A percentile compares a stretch with the other conserved stretches of the same genome.
These are phyloP conservation scores for Montipora capitata DNA, from an alignment of 92 coral and sea anemone genomes.

Conservation along the genomic window DNA sequence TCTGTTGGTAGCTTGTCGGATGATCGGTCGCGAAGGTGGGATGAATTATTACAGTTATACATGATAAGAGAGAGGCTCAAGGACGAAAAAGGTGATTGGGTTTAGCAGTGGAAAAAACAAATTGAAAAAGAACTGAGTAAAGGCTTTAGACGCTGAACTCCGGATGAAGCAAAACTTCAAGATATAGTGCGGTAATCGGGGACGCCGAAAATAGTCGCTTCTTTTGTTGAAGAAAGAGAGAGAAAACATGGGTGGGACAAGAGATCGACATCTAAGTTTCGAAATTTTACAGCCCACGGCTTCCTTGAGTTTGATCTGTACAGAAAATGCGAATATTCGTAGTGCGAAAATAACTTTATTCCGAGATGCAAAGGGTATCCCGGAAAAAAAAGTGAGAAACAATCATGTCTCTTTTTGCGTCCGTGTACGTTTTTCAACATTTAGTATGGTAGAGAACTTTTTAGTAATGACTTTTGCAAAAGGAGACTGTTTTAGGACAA, in stretches of 20 bases:
- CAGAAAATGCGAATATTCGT: not conserved
- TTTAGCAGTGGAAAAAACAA: conserved; percentile 4
- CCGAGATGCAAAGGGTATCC: no score
- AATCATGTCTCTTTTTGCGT: not conserved
- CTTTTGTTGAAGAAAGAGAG: not conserved
- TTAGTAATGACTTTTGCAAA: not conserved
- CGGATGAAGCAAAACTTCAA: no score
- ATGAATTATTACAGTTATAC: conserved; percentile 63
- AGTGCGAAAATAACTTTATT: not conserved
- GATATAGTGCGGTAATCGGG: not conserved
- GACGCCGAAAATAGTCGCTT: not conserved
- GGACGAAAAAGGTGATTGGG: conserved; percentile 82
- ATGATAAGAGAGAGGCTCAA: conserved; percentile 71
- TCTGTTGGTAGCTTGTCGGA: conserved; percentile 38
- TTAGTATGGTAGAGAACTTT: not conserved
- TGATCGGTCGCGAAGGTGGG: conserved; percentile 58
- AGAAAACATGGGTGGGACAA: not conserved
- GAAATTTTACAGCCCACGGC: not conserved
- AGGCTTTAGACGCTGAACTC: not conserved
- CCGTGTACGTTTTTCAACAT: not conserved
- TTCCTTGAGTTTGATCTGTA: not conserved
- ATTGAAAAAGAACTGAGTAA: not conserved
- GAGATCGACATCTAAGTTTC: not conserved
- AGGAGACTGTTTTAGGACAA: not conserved
- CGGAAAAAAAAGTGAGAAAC: no score